Percentiles rank a stretch among this genome's conserved stretches.
Conservation (phyloP, 92 coral and sea anemone genomes). For the Paramuricea clavata region DNA sequence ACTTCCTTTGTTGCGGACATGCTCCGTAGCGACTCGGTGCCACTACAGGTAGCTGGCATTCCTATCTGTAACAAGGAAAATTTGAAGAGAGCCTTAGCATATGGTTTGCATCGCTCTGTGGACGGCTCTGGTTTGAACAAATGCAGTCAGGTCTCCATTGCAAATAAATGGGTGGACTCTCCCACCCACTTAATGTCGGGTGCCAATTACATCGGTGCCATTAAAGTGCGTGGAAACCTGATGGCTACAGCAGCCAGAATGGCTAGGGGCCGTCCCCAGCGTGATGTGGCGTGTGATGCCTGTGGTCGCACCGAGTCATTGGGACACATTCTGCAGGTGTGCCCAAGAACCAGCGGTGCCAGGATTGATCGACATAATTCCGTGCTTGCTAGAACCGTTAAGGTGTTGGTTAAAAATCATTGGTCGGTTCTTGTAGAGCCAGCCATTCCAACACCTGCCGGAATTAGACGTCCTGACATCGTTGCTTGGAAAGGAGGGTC, state of each 20-base stretch:
- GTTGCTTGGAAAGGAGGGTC: too few relatives aligned
- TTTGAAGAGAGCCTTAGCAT: slow-evolving; percentile 30
- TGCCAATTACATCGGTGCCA: slow-evolving; percentile 42
- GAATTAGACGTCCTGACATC: too few relatives aligned
- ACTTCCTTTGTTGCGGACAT: slow-evolving; percentile 21
- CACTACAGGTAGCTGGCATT: neutral
- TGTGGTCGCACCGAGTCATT: slow-evolving; percentile 38
- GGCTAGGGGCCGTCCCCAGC: slow-evolving; percentile 34
- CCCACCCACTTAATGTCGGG: neutral
- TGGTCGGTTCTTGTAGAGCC: too few relatives aligned
- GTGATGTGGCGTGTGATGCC: slow-evolving; percentile 13
- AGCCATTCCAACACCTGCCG: too few relatives aligned
- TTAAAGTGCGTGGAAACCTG: slow-evolving; percentile 47
- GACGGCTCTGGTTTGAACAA: slow-evolving; percentile 35
- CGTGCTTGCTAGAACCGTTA: too few relatives aligned
- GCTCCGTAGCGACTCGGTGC: neutral
- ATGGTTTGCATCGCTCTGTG: neutral
- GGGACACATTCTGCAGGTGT: slow-evolving; percentile 55
- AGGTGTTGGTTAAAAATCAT: too few relatives aligned
- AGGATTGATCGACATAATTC: slow-evolving; percentile 45
- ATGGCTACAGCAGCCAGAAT: neutral
- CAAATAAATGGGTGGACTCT: slow-evolving; percentile 16
- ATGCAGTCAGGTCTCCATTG: neutral
- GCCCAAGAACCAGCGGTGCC: slow-evolving; percentile 24
- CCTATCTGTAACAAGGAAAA: neutral